These are phyloP conservation scores for Phenganax stokvisi DNA, from an alignment of 92 coral and sea anemone species.

Conservation along the genomic window DNA sequence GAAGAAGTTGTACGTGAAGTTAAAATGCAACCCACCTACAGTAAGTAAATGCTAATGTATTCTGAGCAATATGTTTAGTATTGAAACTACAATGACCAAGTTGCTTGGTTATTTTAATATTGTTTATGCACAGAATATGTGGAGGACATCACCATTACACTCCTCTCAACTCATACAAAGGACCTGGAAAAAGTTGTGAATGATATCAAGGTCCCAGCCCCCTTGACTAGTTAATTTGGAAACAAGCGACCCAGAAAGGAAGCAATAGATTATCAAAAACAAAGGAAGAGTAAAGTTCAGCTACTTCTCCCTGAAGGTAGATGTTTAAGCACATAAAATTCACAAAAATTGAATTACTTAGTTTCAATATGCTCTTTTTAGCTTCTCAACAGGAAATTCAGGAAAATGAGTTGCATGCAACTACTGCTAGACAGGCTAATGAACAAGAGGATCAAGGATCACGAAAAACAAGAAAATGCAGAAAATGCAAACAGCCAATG, in stretches of 20 bases:
- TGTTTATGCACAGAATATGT: neutral
- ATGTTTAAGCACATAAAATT: neutral
- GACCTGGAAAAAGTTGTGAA: neutral
- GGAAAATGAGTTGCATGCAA: slow-evolving; percentile 2
- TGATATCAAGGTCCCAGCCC: neutral
- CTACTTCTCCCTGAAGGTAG: neutral
- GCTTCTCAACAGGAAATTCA: neutral
- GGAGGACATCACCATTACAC: neutral
- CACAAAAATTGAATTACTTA: neutral
- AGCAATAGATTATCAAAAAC: slow-evolving; percentile 1
- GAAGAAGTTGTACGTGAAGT: slow-evolving; percentile 10
- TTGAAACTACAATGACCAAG: neutral
- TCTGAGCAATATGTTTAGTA: neutral
- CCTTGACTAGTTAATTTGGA: neutral
- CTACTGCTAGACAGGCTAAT: neutral
- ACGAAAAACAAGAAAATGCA: slow-evolving; percentile 6
- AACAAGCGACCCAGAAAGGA: neutral
- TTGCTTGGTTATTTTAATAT: too few species aligned
- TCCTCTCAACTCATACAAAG: neutral
- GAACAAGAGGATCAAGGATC: neutral
- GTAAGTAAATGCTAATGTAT: neutral
- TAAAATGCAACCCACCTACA: slow-evolving; percentile 7
- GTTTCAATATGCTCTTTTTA: neutral
- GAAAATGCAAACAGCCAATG: slow-evolving; percentile 23
- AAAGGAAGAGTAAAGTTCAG: slow-evolving; percentile 2